Evolutionary conservation across 1,140 invertebrate genomes (phyloP), one percentile per base, ranked within the genome.

Genomic region (Coenobita brevimanus): DNA sequence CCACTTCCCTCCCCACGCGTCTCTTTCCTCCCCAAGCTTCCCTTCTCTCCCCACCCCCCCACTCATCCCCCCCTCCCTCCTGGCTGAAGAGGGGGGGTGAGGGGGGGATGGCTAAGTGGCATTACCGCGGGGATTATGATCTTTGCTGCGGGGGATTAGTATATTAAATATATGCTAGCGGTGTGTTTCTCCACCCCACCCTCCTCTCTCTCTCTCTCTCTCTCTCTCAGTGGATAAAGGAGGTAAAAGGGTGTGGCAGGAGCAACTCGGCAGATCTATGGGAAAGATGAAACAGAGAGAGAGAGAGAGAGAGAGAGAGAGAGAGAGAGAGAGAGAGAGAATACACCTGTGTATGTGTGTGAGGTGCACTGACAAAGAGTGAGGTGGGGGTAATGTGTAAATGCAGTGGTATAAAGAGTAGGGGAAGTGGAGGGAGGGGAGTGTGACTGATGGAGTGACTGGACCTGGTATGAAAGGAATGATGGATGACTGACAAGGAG

Each of bases 101-200:
- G 80, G 38, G 80, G 30, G 21, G 30, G 41, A 13, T n/a, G 10
- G 13, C 62, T 67, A 82, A 82, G 80, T 82, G 64, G 64, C 13
- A 82, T 82, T 82, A 82, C 62, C 33, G 38, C 30, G 46, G 17
- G 80, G 60, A 69, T 82, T 82, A 82, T 43, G 57, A 50, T 71
- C 64, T 69, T 71, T n/a, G 62, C 64, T 82, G 64, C n/a, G 80
- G 80, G 43, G 80, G 80, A 71, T 82, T 69, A 71, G 67, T 50
- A 71, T 46, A 67, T 43, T 82, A 82, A 82, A 82, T 82, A 82
- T 33, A 43, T 46, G 46, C 24, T 30, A 17, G 21, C n/a, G 27
- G 21, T 17, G n/a, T 41, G 24, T 36, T 21, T 43, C 73, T 24
- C 6, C 8, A 6, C 17, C 41, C 50, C n/a, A n/a, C 50, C 82